Base-by-base conservation (phyloP, 2,888 invertebrate genomes). In the Hypomecis atomaria region DNA sequence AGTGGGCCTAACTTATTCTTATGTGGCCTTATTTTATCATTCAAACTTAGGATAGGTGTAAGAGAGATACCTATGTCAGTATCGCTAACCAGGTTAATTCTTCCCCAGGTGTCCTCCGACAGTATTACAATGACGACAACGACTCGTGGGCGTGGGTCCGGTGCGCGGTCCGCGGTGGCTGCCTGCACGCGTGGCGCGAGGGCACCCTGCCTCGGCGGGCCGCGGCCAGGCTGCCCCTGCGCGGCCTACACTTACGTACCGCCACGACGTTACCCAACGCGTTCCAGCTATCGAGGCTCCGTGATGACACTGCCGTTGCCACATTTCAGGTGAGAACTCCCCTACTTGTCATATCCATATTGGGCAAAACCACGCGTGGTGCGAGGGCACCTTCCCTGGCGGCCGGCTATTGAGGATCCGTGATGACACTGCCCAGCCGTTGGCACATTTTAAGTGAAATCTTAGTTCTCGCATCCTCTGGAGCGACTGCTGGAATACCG, bases 151-250 rank as follows among this genome's bases (percentile, higher is more conserved):
- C 89, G 58, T 90, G 91, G 91, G 91, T 92, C 71, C 89, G 89
- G n/a, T 90, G 86, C 43, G 91, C 90, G 0, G 89, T 91, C 59
- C 85, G 87, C 10, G 77, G 85, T 59, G 92, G 90, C 11, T 89
- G 91, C 73, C 80, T 93, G 70, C 86, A 88, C 60, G 92, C 87
- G 42, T 91, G 92, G 89, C 85, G 92, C n/a, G 92, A 92, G 59
- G 92, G 92, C 59, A 91, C 93, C 52, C 78, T 92, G 75, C 93
- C 93, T 13, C 80, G 92, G 11, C 75, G 91, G 40, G 84, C 88
- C 5, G 87, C 90, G 23, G 90, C 92, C 34, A 74, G 90, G 37
- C 82, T 90, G 64, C 91, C 90, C 2, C 84, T 91, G 70, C 84
- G 89, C 2, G 88, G 88, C 71, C 78, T 92, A 70, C 90, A 90